phyloP scores from a whole-genome alignment of 2,113 vertebrate species.

The Callithrix jacchus region DNA sequence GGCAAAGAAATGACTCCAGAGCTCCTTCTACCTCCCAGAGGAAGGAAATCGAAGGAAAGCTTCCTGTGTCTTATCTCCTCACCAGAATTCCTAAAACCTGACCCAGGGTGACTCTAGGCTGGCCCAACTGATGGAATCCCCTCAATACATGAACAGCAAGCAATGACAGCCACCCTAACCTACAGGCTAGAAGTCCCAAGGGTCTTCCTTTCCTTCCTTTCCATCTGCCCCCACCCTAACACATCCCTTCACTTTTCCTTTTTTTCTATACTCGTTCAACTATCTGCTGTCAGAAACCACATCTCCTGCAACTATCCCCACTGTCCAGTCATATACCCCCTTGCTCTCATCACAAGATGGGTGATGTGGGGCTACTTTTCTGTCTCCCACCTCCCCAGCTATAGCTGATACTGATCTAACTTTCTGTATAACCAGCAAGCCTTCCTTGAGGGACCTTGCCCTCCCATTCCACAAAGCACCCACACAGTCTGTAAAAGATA shows the following conservation, averaged over 20 bases:
- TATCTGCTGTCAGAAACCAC: neutral
- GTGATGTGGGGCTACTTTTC: neutral
- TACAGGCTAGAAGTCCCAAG: neutral
- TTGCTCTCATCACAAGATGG: neutral
- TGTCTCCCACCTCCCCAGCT: neutral
- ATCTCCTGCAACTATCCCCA: neutral
- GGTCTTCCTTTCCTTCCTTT: neutral
- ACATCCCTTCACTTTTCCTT: neutral
- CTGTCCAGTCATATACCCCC: neutral
- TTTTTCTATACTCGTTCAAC: neutral
- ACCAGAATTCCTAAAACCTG: neutral
- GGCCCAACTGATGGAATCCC: neutral
- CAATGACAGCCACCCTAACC: neutral
- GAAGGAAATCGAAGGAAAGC: neutral
- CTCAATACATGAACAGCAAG: neutral
- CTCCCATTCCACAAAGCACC: neutral
- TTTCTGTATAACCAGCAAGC: neutral
- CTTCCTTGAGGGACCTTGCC: neutral
- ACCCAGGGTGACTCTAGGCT: neutral
- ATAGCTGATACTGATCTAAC: neutral
- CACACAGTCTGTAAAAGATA: neutral
- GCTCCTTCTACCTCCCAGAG: neutral
- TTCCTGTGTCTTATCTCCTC: neutral
- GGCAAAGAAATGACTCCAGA: neutral
- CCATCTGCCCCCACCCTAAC: neutral